Percentiles rank a stretch among this genome's conserved stretches.
Evolutionary conservation across 1,140 invertebrate genomes (phyloP).

Genomic region (Trichogramma pretiosum): DNA sequence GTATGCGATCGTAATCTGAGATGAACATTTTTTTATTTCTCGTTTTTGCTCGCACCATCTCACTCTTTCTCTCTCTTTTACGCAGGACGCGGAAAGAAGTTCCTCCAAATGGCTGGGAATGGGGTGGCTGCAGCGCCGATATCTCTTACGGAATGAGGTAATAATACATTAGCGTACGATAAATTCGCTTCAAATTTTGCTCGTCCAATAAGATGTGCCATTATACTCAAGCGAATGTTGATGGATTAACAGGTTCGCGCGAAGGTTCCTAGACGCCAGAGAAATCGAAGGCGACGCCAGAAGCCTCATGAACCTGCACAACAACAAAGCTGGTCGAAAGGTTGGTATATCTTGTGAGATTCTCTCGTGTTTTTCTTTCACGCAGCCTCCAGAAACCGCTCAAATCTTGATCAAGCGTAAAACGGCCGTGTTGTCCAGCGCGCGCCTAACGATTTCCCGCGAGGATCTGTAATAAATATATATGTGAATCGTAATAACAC

Average conservation of each 20-base stretch:
- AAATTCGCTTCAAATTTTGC: background rate
- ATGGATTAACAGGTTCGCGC: slow-evolving; percentile 52
- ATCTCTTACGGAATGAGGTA: slow-evolving; percentile 65
- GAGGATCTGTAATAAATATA: too few species aligned
- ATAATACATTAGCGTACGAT: background rate
- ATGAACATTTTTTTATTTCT: too few species aligned
- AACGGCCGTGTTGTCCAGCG: too few species aligned
- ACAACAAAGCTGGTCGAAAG: slow-evolving; percentile 89
- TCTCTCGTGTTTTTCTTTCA: too few species aligned
- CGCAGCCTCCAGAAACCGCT: too few species aligned
- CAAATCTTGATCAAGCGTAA: too few species aligned
- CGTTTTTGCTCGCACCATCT: too few species aligned
- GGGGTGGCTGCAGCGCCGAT: slow-evolving; percentile 82
- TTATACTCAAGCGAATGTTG: slow-evolving; percentile 4
- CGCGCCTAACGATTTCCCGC: too few species aligned
- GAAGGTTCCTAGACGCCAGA: slow-evolving; percentile 75
- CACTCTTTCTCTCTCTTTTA: too few species aligned
- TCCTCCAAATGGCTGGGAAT: slow-evolving; percentile 58
- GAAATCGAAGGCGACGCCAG: slow-evolving; percentile 76
- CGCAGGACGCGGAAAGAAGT: slow-evolving; percentile 16
- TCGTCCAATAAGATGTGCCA: background rate
- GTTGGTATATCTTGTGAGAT: too few species aligned
- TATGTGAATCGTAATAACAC: too few species aligned
- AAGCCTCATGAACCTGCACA: slow-evolving; percentile 93
- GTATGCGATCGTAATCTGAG: too few species aligned